A percentile compares a stretch with the other conserved stretches of the same genome.
phyloP scores from a whole-genome alignment of 2,797 vertebrate genomes.

The Macroramphosus scolopax region DNA sequence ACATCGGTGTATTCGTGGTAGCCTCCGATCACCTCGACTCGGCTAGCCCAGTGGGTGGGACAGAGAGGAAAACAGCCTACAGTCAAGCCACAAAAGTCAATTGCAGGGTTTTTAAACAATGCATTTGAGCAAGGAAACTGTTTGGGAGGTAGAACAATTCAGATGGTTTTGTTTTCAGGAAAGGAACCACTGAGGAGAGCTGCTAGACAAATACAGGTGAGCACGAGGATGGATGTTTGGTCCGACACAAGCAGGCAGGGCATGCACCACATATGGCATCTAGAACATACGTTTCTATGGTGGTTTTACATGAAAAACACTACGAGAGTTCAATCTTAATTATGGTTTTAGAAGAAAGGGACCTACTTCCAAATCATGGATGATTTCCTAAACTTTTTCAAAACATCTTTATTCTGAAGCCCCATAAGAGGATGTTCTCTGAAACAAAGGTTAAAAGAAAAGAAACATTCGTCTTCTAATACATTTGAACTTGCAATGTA shows the following conservation, averaged over 20 bases:
- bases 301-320: constrained; percentile 22
- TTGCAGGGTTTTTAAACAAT: background rate
- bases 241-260: constrained; percentile 36
- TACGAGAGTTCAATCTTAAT: constrained; percentile 40
- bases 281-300: constrained; percentile 41
- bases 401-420: constrained; percentile 85
- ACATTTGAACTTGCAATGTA: constrained; percentile 54
- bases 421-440: constrained; percentile 84
- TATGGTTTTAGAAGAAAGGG: constrained; percentile 68
- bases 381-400: constrained; percentile 86
- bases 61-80: constrained; percentile 43
- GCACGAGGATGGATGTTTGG: constrained; percentile 34
- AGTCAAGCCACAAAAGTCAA: constrained; percentile 49
- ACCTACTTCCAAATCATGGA: constrained; percentile 88
- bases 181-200: constrained; percentile 5
- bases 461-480: constrained; percentile 71
- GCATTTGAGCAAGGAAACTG: too few relatives aligned
- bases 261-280: constrained; percentile 58
- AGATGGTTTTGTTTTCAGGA: constrained; percentile 22
- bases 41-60: constrained; percentile 70
- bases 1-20: constrained; percentile 98
- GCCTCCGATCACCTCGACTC: constrained; percentile 81
- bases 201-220: constrained; percentile 30
- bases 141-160: background rate
- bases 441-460: constrained; percentile 80